These are phyloP conservation scores for Lysiphlebus fabarum DNA, from an alignment of 1,140 invertebrate genomes.

Conservation along the genomic window DNA sequence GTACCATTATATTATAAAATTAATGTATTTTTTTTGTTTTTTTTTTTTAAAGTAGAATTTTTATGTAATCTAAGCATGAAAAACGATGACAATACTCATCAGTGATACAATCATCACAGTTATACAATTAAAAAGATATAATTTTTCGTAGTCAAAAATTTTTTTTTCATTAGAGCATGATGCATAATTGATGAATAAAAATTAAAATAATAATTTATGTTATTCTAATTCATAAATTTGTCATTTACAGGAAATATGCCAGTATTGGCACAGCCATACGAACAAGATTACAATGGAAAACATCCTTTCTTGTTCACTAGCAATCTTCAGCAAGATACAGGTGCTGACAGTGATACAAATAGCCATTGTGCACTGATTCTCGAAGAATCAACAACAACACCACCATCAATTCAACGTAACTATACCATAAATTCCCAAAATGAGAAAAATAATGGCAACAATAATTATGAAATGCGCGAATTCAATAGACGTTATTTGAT, in stretches of 20 bases:
- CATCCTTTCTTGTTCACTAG: constrained; percentile 48
- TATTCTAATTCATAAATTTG: too few relatives aligned
- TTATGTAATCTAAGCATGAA: too few relatives aligned
- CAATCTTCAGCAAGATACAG: constrained; percentile 53
- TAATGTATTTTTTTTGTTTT: too few relatives aligned
- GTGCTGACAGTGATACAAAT: constrained; percentile 65
- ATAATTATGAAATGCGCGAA: constrained; percentile 73
- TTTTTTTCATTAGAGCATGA: too few relatives aligned
- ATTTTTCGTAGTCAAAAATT: too few relatives aligned
- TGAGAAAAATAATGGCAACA: constrained; percentile 70
- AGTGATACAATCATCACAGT: too few relatives aligned
- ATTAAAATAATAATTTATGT: too few relatives aligned
- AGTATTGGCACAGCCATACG: constrained; percentile 34
- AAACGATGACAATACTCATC: too few relatives aligned
- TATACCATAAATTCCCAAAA: constrained; percentile 40
- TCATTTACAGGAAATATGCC: constrained; percentile 42
- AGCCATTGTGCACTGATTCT: constrained; percentile 62
- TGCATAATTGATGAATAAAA: too few relatives aligned
- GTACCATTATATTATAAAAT: too few relatives aligned
- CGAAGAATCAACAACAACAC: constrained; percentile 49
- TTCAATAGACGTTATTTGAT: constrained; percentile 52
- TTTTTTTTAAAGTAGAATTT: too few relatives aligned
- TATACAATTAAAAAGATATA: too few relatives aligned
- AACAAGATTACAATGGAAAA: constrained; percentile 46
- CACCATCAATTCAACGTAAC: constrained; percentile 34